phyloP scores from a whole-genome alignment of 2,113 vertebrate genomes.

The Centropristis striata region DNA sequence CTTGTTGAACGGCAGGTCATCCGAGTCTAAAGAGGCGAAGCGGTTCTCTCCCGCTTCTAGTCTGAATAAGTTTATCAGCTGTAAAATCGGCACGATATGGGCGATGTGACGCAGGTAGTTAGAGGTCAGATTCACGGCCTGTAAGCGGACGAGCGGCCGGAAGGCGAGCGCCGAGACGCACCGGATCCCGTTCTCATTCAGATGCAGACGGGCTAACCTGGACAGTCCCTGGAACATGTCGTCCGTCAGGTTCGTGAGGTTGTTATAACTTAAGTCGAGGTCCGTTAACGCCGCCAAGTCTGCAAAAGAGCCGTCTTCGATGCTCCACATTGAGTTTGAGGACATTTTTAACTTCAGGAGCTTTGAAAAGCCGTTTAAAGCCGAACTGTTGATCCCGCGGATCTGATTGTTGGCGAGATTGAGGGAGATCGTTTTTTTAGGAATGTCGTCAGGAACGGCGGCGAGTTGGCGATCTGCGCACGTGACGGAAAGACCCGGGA shows the following conservation, averaged over 20 bases:
- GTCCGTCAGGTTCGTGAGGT: not conserved
- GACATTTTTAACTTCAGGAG: fast-evolving
- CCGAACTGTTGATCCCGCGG: not conserved
- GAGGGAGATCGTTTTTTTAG: not conserved
- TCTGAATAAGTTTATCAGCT: not conserved
- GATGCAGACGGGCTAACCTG: not conserved
- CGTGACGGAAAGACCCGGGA: too few species aligned
- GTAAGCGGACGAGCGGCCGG: not conserved
- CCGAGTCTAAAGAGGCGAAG: not conserved
- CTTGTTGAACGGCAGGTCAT: not conserved
- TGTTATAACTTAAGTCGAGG: not conserved
- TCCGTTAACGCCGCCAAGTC: not conserved
- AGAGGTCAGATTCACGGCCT: fast-evolving
- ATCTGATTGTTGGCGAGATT: not conserved
- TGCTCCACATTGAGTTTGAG: fast-evolving
- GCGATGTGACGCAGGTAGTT: not conserved
- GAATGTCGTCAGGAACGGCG: constrained; percentile 12
- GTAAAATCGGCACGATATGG: not conserved
- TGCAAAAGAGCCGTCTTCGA: not conserved
- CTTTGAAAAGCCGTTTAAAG: not conserved
- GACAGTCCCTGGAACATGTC: constrained; percentile 29
- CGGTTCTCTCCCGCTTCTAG: not conserved
- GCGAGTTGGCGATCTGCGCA: not conserved
- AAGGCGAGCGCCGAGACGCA: constrained; percentile 15
- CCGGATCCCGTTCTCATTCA: not conserved